phyloP scores from a whole-genome alignment of 2,797 vertebrate species.

The Tachyglossus aculeatus region DNA sequence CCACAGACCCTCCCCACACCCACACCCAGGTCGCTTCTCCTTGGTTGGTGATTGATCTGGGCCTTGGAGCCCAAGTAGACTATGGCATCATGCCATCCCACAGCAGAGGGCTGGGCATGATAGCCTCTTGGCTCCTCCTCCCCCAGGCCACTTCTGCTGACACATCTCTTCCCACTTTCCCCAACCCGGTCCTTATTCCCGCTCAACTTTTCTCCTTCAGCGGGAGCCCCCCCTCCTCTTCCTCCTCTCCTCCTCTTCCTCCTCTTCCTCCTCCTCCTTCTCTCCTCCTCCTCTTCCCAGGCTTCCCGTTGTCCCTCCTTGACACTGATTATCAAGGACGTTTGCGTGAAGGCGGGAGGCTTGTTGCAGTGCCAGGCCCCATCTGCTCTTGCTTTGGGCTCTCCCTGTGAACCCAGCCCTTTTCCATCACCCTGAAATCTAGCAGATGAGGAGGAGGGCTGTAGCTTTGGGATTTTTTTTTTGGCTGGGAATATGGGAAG shows the following conservation, averaged over 20 bases:
- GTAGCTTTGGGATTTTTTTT: too few species aligned
- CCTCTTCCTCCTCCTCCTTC: background rate
- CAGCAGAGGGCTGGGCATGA: background rate
- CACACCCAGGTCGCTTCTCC: too few species aligned
- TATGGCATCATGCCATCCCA: background rate
- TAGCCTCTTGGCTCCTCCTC: background rate
- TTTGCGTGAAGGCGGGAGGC: constrained; percentile 59
- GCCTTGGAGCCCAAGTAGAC: too few species aligned
- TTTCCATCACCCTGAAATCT: too few species aligned
- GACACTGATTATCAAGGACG: constrained; percentile 46
- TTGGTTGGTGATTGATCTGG: too few species aligned
- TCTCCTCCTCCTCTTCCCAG: background rate
- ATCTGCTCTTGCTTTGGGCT: constrained; percentile 25
- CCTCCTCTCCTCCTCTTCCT: background rate
- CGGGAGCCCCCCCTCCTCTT: background rate
- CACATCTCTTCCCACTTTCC: too few species aligned
- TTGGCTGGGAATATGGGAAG: background rate
- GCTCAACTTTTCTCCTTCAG: background rate
- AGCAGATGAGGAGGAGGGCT: background rate
- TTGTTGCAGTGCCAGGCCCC: constrained; percentile 23
- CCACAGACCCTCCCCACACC: too few species aligned
- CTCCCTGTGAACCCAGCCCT: constrained; percentile 20
- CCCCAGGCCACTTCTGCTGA: too few species aligned
- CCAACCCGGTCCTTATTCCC: too few species aligned
- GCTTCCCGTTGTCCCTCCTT: background rate